Base-by-base conservation (phyloP, 2,888 invertebrate genomes). In the Meteorus colon region DNA sequence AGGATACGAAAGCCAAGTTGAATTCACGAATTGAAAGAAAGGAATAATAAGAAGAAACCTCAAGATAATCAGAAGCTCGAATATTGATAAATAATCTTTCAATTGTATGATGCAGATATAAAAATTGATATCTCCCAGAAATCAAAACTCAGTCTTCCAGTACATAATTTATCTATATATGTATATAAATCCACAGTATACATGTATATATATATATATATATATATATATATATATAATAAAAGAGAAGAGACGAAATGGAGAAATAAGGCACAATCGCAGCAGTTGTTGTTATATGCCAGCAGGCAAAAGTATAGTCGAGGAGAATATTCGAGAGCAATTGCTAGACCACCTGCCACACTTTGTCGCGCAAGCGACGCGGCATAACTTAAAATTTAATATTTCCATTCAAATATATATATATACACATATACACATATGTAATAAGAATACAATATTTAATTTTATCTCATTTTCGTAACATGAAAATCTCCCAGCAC, bases 301-400 rank as follows among this genome's bases (percentile, higher is more conserved):
- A 48, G 24, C 51, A 55, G 19, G 51, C n/a, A 45, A 68, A 68
- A 68, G 29, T 51, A 55, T 19, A 51, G 31, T 68, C 51, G 68
- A 48, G 67, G 37, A n/a, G 55, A 55, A 55, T 55, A 68, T 51
- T 45, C 51, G 31, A 68, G 51, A 48, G 51, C 51, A 68, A 68
- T 68, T 68, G 68, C 51, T 29, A 27, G 51, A 68, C 51, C 68
- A 68, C 68, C 68, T 68, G 68, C 48, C 51, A 12, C 65, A 37
- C 65, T 37, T 37, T 55, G 55, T 29, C 65, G 41, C 41, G 24
- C 65, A 37, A 65, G 19, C 68, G 51, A 68, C 51, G 16, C 51
- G 41, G 51, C 51, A 51, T 41, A 68, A 51, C 27, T 68, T 68
- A 45, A 45, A 68, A 68, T 68, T 68, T 68, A 68, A 68, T 68